Conservation (phyloP, 2,113 vertebrate species). For the Plotosus lineatus region DNA sequence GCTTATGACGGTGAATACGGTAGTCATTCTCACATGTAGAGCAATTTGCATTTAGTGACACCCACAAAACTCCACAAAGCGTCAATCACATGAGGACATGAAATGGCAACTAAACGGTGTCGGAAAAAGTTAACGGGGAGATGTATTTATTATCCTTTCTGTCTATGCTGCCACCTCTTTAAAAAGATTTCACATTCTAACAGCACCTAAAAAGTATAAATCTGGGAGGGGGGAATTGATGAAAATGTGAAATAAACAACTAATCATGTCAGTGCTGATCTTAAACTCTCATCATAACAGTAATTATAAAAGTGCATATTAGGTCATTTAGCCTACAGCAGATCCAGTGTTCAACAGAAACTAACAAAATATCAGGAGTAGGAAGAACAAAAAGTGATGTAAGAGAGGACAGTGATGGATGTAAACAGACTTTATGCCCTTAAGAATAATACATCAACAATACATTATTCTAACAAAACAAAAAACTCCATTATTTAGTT, state of each 20-base stretch:
- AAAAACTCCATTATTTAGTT: not conserved
- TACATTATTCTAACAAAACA: not conserved
- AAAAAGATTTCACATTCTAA: not conserved
- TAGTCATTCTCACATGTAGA: too few species aligned
- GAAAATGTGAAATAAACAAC: not conserved
- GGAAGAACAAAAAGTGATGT: not conserved
- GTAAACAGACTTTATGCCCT: not conserved
- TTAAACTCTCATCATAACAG: not conserved
- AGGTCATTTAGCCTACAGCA: not conserved
- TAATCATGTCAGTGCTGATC: not conserved
- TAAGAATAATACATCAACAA: not conserved
- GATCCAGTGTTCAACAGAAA: too few species aligned
- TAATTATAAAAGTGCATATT: not conserved
- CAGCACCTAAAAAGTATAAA: not conserved
- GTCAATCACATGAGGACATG: not conserved
- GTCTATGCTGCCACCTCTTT: not conserved
- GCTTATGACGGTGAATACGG: too few species aligned
- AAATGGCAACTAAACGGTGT: not conserved
- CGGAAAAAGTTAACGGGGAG: not conserved
- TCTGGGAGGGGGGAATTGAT: not conserved
- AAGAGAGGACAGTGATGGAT: not conserved
- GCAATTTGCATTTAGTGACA: not conserved
- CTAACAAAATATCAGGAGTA: not conserved
- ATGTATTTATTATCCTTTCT: not conserved
- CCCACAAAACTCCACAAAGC: not conserved